Percentiles rank a stretch among this genome's conserved stretches.
These are phyloP conservation scores for Papilio helenus DNA, from an alignment of 1,140 invertebrate genomes.

Conservation along the genomic window DNA sequence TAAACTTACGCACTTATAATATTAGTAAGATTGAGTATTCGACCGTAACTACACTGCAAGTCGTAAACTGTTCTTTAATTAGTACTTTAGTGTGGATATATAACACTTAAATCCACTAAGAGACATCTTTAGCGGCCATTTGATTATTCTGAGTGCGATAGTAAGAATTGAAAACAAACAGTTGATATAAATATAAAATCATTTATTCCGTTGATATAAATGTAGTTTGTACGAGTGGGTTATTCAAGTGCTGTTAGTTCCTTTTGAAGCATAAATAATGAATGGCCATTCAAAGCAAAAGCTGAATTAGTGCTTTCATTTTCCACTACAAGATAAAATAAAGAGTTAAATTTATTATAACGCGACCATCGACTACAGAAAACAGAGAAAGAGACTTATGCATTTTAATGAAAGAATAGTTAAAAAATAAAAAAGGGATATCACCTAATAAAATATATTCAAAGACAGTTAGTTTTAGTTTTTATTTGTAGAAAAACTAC, in stretches of 20 bases:
- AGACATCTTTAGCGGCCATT: too few species aligned
- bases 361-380: not conserved
- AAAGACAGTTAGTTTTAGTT: too few species aligned
- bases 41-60: too few species aligned
- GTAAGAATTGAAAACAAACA: not conserved
- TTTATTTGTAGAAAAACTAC: too few species aligned
- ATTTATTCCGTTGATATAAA: not conserved
- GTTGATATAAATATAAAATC: not conserved
- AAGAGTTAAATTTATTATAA: constrained; percentile 2
- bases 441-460: not conserved
- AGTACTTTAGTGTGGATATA: too few species aligned
- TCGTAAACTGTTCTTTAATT: too few species aligned
- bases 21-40: too few species aligned
- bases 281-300: constrained; percentile 5
- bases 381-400: not conserved
- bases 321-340: constrained; percentile 7
- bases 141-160: too few species aligned
- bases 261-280: not conserved
- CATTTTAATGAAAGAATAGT: not conserved
- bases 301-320: constrained; percentile 24
- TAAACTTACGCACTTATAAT: too few species aligned
- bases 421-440: not conserved
- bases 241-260: constrained; percentile 12
- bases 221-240: not conserved
- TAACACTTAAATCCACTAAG: too few species aligned